Conservation (phyloP, 2,113 vertebrate species). For the Corythaeola cristata region DNA sequence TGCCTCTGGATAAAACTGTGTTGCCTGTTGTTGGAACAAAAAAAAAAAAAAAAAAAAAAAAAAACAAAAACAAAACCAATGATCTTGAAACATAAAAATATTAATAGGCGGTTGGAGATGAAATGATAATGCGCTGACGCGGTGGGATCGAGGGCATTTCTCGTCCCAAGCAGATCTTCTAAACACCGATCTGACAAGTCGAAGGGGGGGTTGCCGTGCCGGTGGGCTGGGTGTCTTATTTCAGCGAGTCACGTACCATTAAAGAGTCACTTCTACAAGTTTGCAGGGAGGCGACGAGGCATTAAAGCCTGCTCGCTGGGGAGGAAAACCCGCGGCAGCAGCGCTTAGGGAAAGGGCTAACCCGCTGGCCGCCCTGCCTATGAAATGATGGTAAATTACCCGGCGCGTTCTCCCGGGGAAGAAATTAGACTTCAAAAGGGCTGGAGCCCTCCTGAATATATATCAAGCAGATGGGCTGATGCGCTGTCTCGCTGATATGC, state of each 20-base stretch:
- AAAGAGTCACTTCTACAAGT: neutral
- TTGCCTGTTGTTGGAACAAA: neutral
- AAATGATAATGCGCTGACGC: neutral
- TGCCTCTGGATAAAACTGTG: neutral
- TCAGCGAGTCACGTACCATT: neutral
- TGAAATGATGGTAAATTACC: conserved; percentile 63
- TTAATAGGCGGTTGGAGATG: neutral
- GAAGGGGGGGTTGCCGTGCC: neutral
- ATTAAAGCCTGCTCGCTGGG: neutral
- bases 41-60: neutral
- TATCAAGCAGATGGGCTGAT: conserved; percentile 68
- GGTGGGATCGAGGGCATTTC: neutral
- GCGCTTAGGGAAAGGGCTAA: conserved; percentile 45
- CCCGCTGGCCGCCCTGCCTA: neutral
- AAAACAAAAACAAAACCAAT: neutral
- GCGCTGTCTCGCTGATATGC: conserved; percentile 51
- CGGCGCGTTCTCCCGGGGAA: conserved; percentile 55
- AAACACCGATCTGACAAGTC: neutral
- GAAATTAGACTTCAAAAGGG: conserved; percentile 69
- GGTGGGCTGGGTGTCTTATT: neutral
- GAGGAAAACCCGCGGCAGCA: neutral
- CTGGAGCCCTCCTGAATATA: conserved; percentile 55
- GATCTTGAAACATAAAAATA: neutral
- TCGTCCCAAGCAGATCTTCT: neutral
- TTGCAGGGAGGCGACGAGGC: neutral